These are phyloP conservation scores for Meleagris gallopavo DNA, from an alignment of 2,113 vertebrate genomes.

Conservation along the genomic window DNA sequence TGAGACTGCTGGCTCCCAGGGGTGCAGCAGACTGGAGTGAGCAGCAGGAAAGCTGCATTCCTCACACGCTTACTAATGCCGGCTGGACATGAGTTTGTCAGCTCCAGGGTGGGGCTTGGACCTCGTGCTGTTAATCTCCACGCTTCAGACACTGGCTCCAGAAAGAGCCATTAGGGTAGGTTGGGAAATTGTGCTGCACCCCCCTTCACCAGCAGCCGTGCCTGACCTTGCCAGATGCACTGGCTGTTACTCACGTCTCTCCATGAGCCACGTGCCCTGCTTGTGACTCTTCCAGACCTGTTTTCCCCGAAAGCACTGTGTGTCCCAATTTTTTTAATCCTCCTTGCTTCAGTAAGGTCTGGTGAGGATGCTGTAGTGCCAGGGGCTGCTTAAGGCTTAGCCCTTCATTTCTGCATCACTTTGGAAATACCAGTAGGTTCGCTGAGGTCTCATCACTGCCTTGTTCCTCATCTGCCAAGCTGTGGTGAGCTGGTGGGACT, in stretches of 20 bases:
- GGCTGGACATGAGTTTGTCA: constrained; percentile 1
- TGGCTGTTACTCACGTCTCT: background rate
- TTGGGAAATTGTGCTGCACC: background rate
- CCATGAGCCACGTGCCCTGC: background rate
- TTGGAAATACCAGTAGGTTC: background rate
- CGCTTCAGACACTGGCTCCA: background rate
- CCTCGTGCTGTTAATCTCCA: background rate
- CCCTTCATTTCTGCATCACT: fast-evolving
- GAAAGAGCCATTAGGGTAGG: background rate
- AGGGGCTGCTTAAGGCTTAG: fast-evolving
- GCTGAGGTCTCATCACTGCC: background rate
- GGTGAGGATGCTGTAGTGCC: background rate
- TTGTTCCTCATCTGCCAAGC: background rate
- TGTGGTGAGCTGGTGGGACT: fast-evolving
- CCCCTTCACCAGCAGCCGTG: background rate
- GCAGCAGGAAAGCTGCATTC: constrained; percentile 32
- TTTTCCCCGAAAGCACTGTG: background rate
- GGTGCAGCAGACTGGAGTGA: background rate
- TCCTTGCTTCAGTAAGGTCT: background rate
- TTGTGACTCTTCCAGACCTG: background rate
- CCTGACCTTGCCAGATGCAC: fast-evolving
- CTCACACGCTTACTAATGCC: constrained; percentile 14
- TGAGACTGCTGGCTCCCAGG: background rate
- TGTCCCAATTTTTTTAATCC: background rate
- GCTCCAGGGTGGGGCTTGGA: constrained; percentile 40